These are phyloP conservation scores for Halocynthia aurantium DNA, from an alignment of 23 tunicate species.

Conservation along the genomic window DNA sequence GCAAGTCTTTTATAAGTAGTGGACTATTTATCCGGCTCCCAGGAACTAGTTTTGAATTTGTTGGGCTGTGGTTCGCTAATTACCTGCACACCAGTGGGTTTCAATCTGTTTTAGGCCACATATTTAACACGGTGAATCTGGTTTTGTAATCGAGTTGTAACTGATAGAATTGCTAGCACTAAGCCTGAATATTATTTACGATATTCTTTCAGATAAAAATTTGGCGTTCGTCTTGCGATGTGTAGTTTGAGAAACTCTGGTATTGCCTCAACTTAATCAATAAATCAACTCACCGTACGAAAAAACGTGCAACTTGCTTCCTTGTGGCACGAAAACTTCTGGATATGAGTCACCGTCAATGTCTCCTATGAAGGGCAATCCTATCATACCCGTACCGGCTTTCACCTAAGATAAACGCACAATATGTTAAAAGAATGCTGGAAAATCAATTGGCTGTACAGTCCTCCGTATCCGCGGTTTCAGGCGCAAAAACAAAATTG, in stretches of 20 bases:
- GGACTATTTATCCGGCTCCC: too few relatives aligned
- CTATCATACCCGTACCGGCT: conserved; percentile 69
- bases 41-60: too few relatives aligned
- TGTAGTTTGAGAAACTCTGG: not conserved
- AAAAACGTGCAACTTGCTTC: conserved; percentile 79
- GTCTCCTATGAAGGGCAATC: conserved; percentile 75
- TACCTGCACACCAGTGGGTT: too few relatives aligned
- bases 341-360: conserved; percentile 86
- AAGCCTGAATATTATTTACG: too few relatives aligned
- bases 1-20: too few relatives aligned
- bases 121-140: too few relatives aligned
- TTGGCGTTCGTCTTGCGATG: not conserved
- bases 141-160: too few relatives aligned
- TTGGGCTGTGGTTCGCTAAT: too few relatives aligned
- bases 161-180: too few relatives aligned
- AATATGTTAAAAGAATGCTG: not conserved
- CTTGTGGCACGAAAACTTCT: conserved; percentile 93
- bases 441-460: not conserved
- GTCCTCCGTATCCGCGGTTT: too few relatives aligned
- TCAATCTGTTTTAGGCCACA: too few relatives aligned
- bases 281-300: conserved; percentile 51
- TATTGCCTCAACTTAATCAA: not conserved
- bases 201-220: not conserved
- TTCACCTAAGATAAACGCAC: not conserved
- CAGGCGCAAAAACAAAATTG: too few relatives aligned